phyloP scores from a whole-genome alignment of 2,113 vertebrate species.

The Lophotis ruficrista region DNA sequence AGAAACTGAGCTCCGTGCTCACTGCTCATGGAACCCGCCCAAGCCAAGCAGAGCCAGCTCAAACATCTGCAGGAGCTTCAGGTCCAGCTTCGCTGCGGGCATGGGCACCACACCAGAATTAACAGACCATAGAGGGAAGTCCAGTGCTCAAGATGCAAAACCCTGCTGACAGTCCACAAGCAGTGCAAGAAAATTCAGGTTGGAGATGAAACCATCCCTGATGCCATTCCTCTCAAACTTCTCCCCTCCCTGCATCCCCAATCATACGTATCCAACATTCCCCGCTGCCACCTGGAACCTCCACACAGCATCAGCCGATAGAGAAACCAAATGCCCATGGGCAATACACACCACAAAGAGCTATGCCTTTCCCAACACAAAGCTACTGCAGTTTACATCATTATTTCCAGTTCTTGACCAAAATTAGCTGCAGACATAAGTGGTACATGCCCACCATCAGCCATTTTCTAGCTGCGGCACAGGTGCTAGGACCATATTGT shows the following conservation, averaged over 20 bases:
- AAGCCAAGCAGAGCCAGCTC: neutral
- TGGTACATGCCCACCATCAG: neutral
- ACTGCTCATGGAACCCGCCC: neutral
- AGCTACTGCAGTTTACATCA: neutral
- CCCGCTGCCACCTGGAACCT: neutral
- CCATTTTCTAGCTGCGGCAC: neutral
- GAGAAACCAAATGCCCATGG: neutral
- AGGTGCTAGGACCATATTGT: neutral
- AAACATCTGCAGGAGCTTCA: neutral
- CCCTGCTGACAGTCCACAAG: neutral
- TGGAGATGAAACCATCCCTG: neutral
- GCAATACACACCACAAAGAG: neutral
- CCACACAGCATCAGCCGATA: accelerated
- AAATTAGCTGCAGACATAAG: neutral
- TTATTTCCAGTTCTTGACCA: neutral
- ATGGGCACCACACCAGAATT: neutral
- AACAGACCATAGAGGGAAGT: accelerated
- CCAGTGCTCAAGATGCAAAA: neutral
- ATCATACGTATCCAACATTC: neutral
- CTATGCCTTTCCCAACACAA: neutral
- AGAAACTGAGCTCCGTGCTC: neutral
- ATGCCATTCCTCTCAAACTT: neutral
- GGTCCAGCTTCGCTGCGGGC: neutral
- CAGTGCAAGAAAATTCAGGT: neutral
- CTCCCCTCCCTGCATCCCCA: neutral